Base-by-base conservation (phyloP, 2,113 vertebrate genomes). In the Ramphastos sulfuratus region DNA sequence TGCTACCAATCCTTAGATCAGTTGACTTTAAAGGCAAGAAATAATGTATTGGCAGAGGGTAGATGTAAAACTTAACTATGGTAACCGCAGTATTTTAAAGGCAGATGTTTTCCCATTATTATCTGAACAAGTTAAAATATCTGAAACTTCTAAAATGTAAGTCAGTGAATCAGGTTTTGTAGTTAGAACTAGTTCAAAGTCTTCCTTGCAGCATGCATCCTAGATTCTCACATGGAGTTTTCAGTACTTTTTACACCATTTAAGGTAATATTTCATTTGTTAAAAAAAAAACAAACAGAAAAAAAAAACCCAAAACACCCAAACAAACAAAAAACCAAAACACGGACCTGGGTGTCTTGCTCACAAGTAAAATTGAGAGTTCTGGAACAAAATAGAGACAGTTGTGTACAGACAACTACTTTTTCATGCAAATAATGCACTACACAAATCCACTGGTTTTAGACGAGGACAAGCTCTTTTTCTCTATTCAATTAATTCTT, bases 381-480 rank as follows among this genome's bases (percentile, higher is more conserved):
- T 84, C 91, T 94, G 74, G 86, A 92, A 85, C 39, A 87, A 70
- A 88, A 88, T 85, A 95, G 93, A 96, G 89, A 96, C 83, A 94
- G 88, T 87, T 76, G 85, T 44, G 82, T 56, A 95, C 33, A 66
- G 90, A 86, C 92, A 95, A 91, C 92, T 94, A 95, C 84, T 93
- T 96, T 96, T 96, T 96, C 85, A 97, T 71, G 74, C 90, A 97
- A 94, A 96, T 92, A 95, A 92, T 94, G 83, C 80, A 87, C 91
- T 85, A 93, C 69, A 95, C 27, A 94, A 97, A 93, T 90, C 85
- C 59, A 89, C n/a, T 93, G 27, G 56, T 86, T 94, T 95, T 78
- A 94, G 61, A 94, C 73, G 91, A 96, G 91, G 74, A 96, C 89
- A 96, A 96, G 79, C 46, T 92, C 59, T 92, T 59, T 95, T 89